These are phyloP conservation scores for Drosophila mimica DNA, from an alignment of 2,888 invertebrate species.

Conservation along the genomic window DNA sequence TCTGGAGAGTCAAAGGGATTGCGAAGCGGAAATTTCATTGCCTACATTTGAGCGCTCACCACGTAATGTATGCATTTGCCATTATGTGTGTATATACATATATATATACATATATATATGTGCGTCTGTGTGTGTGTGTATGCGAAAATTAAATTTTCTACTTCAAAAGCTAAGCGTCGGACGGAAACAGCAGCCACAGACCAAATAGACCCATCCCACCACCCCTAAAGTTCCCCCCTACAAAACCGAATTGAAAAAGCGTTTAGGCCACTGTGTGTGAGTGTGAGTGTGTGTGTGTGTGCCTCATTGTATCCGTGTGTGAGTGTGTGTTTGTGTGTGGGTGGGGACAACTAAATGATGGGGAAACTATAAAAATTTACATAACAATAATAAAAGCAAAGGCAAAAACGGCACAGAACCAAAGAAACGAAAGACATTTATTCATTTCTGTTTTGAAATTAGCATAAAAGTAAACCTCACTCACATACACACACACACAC, in stretches of 20 bases:
- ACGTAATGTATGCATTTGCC: conserved; percentile 58
- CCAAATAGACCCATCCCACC: conserved; percentile 28
- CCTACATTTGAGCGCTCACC: conserved; percentile 61
- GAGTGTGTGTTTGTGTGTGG: conserved; percentile 18
- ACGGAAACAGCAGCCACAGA: conserved; percentile 54
- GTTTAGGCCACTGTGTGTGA: conserved; percentile 51
- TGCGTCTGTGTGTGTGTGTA: conserved; percentile 38
- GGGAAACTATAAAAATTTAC: conserved; percentile 80
- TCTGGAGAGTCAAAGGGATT: conserved; percentile 30
- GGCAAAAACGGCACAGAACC: conserved; percentile 41
- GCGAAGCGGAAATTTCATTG: conserved; percentile 62
- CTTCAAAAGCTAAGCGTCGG: conserved; percentile 61
- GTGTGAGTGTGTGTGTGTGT: conserved; percentile 15
- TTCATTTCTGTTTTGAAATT: conserved; percentile 75
- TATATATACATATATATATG: conserved; percentile 22
- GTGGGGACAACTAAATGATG: conserved; percentile 67
- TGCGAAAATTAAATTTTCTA: conserved; percentile 75
- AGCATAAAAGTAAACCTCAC: conserved; percentile 74
- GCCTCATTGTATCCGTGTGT: neutral
- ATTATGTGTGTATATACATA: conserved; percentile 4
- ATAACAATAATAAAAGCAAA: conserved; percentile 77
- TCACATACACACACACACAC: conserved; percentile 27
- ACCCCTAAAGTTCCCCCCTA: neutral
- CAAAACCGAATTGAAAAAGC: conserved; percentile 73
- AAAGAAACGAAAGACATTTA: conserved; percentile 71